Evolutionary conservation across 2,888 invertebrate genomes (phyloP).

Genomic region (Eupsilia transversa): DNA sequence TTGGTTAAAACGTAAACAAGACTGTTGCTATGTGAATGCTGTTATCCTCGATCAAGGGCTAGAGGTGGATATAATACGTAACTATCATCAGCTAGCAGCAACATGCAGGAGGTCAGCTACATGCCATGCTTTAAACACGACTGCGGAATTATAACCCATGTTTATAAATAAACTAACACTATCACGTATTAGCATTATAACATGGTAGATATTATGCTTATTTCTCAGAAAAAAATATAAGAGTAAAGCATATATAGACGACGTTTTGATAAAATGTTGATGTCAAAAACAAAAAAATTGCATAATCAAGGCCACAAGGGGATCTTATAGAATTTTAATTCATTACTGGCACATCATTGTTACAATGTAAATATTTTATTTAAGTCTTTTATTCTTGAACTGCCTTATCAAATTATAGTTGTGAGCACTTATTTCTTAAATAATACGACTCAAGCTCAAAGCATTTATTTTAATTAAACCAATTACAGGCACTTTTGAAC

Average conservation of each 20-base stretch:
- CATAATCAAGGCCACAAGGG: neutral
- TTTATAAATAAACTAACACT: conserved; percentile 28
- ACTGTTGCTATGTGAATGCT: conserved; percentile 35
- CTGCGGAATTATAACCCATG: conserved; percentile 5
- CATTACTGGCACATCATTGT: neutral
- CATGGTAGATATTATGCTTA: neutral
- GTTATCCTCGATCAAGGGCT: conserved; percentile 29
- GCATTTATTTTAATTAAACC: too few relatives aligned
- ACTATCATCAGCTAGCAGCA: neutral
- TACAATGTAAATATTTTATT: neutral
- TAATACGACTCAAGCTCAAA: neutral
- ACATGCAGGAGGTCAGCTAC: conserved; percentile 7
- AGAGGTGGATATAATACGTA: conserved; percentile 5
- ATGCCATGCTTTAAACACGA: conserved; percentile 11
- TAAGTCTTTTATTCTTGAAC: neutral
- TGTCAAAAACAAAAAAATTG: neutral
- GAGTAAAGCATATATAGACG: conserved; percentile 8
- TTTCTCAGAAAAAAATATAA: neutral
- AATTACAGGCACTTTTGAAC: too few relatives aligned
- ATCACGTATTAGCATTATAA: conserved; percentile 1
- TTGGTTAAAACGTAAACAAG: conserved; percentile 34
- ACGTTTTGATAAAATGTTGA: neutral
- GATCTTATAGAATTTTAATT: neutral
- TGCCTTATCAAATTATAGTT: neutral
- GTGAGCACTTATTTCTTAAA: neutral